A percentile compares a stretch with the other conserved stretches of the same genome.
phyloP scores from a whole-genome alignment of 1,140 invertebrate genomes.

The Drosophila dunni region DNA sequence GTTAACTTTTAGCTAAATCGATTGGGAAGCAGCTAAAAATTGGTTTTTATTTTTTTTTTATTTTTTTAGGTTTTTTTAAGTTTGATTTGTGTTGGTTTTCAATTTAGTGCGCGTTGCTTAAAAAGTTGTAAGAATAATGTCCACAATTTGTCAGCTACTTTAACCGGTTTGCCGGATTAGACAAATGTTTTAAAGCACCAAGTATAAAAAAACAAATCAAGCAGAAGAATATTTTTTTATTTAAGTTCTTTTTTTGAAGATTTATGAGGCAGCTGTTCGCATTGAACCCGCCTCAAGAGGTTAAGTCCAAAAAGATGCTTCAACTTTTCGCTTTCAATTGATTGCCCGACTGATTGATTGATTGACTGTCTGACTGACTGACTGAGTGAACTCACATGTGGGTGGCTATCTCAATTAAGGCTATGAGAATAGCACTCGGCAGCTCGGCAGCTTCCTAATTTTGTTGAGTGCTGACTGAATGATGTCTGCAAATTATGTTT shows the following conservation, averaged over 20 bases:
- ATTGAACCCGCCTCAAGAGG: constrained; percentile 74
- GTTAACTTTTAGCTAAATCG: constrained; percentile 48
- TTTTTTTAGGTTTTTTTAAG: no score
- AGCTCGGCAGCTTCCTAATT: constrained; percentile 37
- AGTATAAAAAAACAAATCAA: constrained; percentile 27
- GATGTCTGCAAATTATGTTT: constrained; percentile 35
- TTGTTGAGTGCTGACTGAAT: constrained; percentile 42
- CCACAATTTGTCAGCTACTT: constrained; percentile 66
- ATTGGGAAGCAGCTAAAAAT: constrained; percentile 36
- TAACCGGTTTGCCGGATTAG: constrained; percentile 50
- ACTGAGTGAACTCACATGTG: constrained; percentile 36
- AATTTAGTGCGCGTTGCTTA: constrained; percentile 14
- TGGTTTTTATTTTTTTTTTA: no score
- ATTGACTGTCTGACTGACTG: constrained; percentile 32
- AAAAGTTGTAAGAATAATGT: constrained; percentile 61
- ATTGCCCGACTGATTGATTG: constrained; percentile 52
- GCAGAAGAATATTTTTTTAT: constrained; percentile 32
- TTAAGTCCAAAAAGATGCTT: constrained; percentile 67
- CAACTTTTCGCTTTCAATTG: constrained; percentile 76
- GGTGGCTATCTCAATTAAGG: constrained; percentile 67
- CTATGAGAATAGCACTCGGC: constrained; percentile 13
- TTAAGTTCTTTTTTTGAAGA: constrained; percentile 32
- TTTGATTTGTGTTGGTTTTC: constrained; percentile 26
- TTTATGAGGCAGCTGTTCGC: constrained; percentile 67
- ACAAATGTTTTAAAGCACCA: constrained; percentile 16